A percentile compares a stretch with the other conserved stretches of the same genome.
These are phyloP conservation scores for Drosophila neotestacea DNA, from an alignment of 2,888 invertebrate species.

Conservation along the genomic window DNA sequence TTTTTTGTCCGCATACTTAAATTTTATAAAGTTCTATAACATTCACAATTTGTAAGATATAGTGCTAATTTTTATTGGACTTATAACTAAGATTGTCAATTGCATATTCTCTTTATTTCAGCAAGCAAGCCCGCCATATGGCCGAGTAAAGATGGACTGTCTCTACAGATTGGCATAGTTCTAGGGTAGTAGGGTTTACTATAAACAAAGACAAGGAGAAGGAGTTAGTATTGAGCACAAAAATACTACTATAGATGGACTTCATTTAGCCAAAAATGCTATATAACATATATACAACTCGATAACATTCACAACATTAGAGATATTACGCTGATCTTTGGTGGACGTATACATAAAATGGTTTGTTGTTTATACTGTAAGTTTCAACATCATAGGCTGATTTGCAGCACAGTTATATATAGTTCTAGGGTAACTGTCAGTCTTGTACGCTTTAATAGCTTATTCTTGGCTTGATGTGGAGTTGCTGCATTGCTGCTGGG, in stretches of 20 bases:
- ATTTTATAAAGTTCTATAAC: background rate
- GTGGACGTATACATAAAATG: background rate
- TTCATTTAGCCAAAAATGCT: too few relatives aligned
- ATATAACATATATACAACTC: background rate
- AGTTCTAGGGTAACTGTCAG: slow-evolving; percentile 4
- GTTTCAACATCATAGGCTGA: background rate
- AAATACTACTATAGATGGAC: too few relatives aligned
- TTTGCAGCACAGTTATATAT: background rate
- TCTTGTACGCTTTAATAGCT: background rate
- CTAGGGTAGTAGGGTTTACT: too few relatives aligned
- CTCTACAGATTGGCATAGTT: background rate
- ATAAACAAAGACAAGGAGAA: too few relatives aligned
- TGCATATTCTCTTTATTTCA: background rate
- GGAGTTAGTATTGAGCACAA: too few relatives aligned
- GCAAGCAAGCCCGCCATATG: background rate
- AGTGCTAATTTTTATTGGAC: background rate
- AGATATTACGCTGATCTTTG: background rate
- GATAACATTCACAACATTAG: background rate
- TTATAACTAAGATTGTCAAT: background rate
- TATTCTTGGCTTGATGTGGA: slow-evolving; percentile 4
- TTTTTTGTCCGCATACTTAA: background rate
- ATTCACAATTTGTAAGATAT: background rate
- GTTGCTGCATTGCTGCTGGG: slow-evolving; percentile 22
- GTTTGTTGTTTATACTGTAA: background rate
- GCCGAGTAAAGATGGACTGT: background rate